Conservation (phyloP, 2,888 invertebrate species). For the Caenorhabditis afra region DNA sequence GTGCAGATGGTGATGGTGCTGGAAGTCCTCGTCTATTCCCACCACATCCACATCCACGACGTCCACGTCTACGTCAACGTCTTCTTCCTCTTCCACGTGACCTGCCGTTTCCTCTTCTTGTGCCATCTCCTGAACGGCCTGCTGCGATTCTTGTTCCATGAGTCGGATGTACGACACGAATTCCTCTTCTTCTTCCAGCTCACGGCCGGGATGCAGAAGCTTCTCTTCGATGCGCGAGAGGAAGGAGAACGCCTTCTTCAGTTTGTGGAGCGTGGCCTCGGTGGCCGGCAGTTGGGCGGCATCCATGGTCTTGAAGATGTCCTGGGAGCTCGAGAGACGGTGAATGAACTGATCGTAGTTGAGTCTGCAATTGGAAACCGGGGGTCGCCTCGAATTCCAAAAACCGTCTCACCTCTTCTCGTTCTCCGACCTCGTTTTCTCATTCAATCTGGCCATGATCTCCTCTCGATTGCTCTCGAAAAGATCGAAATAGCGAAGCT, state of each 20-base stretch:
- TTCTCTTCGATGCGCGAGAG: constrained; percentile 29
- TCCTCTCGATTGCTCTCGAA: constrained; percentile 57
- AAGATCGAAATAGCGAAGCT: constrained; percentile 47
- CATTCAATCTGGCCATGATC: constrained; percentile 42
- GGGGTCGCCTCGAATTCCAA: no score
- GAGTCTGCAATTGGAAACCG: no score
- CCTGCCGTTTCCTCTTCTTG: neutral
- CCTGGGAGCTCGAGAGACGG: constrained; percentile 42
- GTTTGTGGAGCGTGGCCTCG: constrained; percentile 11
- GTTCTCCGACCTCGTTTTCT: constrained; percentile 35
- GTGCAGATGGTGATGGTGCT: constrained; percentile 8
- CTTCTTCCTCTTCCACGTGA: neutral
- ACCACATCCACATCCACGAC: constrained; percentile 48
- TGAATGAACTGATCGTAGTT: constrained; percentile 53
- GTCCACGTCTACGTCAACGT: neutral
- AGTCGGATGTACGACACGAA: constrained; percentile 39
- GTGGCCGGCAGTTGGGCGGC: constrained; percentile 13
- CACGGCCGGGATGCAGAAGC: constrained; percentile 31
- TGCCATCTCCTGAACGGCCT: no score
- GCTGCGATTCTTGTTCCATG: constrained; percentile 48
- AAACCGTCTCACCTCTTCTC: constrained; percentile 46
- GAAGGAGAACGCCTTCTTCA: constrained; percentile 14
- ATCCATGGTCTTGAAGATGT: constrained; percentile 39
- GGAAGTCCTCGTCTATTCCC: constrained; percentile 44
- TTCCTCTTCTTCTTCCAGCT: neutral